Conservation (phyloP, 2,113 vertebrate species). For the Microtus montanus region DNA sequence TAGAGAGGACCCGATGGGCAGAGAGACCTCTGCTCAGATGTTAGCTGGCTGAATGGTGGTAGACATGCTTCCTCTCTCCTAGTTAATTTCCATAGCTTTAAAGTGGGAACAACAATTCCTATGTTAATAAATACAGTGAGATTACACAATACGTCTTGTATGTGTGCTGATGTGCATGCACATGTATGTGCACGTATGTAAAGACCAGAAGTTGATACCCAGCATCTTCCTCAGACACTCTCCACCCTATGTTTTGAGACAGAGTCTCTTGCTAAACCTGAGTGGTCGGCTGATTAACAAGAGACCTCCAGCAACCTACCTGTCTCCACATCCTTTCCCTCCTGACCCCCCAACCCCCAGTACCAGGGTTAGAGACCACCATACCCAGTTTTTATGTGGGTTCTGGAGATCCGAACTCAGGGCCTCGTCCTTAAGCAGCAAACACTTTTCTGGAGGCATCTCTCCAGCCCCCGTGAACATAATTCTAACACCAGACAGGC, state of each 20-base stretch:
- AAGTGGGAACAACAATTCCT: constrained; percentile 1
- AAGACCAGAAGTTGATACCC: neutral
- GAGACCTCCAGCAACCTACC: neutral
- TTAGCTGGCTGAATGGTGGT: neutral
- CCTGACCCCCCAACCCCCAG: neutral
- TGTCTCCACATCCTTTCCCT: neutral
- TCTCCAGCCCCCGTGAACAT: neutral
- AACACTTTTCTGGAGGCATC: neutral
- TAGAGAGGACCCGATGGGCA: neutral
- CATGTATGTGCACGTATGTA: no score
- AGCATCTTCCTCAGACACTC: neutral
- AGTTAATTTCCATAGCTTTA: neutral
- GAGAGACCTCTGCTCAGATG: neutral
- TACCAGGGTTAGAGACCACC: neutral
- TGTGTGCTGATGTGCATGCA: no score
- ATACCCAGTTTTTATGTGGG: neutral
- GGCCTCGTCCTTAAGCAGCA: neutral
- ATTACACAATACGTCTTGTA: neutral
- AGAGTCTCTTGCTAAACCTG: neutral
- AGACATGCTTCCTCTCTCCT: neutral
- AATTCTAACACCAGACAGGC: constrained; percentile 4
- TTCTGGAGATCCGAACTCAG: neutral
- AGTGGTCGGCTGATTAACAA: neutral
- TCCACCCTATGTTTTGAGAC: neutral
- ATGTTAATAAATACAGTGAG: neutral